These are phyloP conservation scores for Volucella inflata DNA, from an alignment of 2,888 invertebrate genomes.

Conservation along the genomic window DNA sequence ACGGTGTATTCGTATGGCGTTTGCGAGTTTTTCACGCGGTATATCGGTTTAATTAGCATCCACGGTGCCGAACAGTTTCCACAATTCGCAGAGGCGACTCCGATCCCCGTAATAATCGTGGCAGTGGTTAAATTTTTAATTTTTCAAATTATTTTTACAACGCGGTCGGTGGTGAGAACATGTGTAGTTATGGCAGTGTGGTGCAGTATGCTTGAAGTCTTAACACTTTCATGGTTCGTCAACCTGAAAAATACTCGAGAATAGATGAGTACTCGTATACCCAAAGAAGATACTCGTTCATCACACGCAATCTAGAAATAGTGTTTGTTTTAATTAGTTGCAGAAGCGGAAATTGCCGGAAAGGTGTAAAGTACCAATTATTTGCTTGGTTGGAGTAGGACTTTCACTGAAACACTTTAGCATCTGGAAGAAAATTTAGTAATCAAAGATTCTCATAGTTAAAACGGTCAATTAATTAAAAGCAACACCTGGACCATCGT, in stretches of 20 bases:
- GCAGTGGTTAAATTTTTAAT: conserved; percentile 35
- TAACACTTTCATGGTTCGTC: conserved; percentile 63
- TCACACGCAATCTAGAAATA: conserved; percentile 37
- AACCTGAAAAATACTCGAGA: conserved; percentile 41
- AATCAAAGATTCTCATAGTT: no score
- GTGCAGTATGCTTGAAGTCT: conserved; percentile 7
- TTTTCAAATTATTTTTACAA: background rate
- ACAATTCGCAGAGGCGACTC: conserved; percentile 19
- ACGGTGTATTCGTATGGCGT: background rate
- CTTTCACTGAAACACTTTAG: no score
- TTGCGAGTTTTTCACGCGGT: background rate
- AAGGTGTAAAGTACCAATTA: no score
- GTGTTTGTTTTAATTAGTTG: conserved; percentile 13
- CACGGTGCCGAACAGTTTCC: conserved; percentile 13
- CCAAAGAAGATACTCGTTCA: conserved; percentile 11
- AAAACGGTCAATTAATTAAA: no score
- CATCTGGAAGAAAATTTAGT: no score
- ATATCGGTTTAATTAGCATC: conserved; percentile 44
- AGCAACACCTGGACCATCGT: no score
- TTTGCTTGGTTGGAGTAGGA: no score
- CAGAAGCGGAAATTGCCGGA: background rate
- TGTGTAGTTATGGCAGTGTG: background rate
- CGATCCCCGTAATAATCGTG: conserved; percentile 30
- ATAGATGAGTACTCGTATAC: background rate
- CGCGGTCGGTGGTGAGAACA: conserved; percentile 6